Base-by-base conservation (phyloP, 2,888 invertebrate genomes). In the Parasteatoda lunata region DNA sequence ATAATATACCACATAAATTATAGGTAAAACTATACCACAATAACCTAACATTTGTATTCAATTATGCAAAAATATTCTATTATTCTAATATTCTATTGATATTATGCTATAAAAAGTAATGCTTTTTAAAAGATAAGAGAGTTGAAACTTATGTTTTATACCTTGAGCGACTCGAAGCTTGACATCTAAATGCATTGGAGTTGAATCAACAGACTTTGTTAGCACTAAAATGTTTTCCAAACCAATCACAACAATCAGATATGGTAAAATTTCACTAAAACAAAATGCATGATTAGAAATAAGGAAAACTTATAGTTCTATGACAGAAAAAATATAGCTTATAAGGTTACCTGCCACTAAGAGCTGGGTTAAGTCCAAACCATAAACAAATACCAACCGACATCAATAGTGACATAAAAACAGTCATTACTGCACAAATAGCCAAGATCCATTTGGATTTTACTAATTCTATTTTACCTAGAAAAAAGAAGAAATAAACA, bases 161-260 rank as follows among this genome's bases (percentile, higher is more conserved):
- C 92, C 92, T 91, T 97, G 97, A 0, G 98, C 98, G 4, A 99
- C 95, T 15, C 98, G 94, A 89, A 98, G 97, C 92, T 98, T 98
- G 6, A 98, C 97, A 92, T 99, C 98, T 77, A 99, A 94, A 90
- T 98, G 96, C 2, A 94, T 93, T 3, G 97, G 95, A 3, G 97
- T 97, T 3, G 96, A 96, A 0, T 98, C 97, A 0, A 99, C 97
- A 90, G 98, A 97, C 92, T 96, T 96, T 0, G 97, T 97, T 72
- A 97, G 93, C 0, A 97, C 97, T 83, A 97, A 92, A 73, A 97
- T 96, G 91, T 97, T 97, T 80, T 90, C 90, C 52, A 90, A 88
- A n/a, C 90, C 98, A 78, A 99, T 96, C 69, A 99, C 94, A 88
- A 98, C 96, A 0, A 98, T 97, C 88, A 99, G 93, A 92, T 99